Conservation (phyloP, 2,797 vertebrate species). For the Garrulus glandarius region DNA sequence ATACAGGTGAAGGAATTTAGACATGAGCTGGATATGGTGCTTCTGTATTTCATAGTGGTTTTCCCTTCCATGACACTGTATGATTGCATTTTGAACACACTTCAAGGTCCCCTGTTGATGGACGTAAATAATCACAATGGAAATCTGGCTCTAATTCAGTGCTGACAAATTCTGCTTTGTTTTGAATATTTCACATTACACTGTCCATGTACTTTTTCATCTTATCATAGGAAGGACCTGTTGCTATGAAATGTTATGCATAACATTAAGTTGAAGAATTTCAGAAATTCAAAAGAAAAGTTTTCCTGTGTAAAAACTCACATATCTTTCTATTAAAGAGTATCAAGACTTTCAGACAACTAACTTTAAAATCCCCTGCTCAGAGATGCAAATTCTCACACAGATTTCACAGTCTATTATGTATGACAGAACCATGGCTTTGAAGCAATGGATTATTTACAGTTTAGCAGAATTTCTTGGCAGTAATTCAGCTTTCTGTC, state of each 20-base stretch:
- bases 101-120: background rate
- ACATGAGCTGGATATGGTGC: background rate
- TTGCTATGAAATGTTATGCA: background rate
- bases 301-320: background rate
- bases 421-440: background rate
- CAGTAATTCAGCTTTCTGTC: background rate
- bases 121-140: background rate
- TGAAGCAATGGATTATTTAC: background rate
- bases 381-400: background rate
- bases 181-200: background rate
- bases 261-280: background rate
- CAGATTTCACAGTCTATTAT: background rate
- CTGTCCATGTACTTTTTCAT: background rate
- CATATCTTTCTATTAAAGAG: background rate
- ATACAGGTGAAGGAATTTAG: background rate
- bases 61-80: background rate
- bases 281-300: background rate
- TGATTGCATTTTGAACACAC: background rate
- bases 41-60: background rate
- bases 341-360: background rate
- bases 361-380: background rate
- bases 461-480: background rate
- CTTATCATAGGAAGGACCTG: background rate
- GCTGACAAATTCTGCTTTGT: background rate
- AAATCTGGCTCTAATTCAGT: background rate